phyloP scores from a whole-genome alignment of 2,113 vertebrate species.

The Engraulis encrasicolus region DNA sequence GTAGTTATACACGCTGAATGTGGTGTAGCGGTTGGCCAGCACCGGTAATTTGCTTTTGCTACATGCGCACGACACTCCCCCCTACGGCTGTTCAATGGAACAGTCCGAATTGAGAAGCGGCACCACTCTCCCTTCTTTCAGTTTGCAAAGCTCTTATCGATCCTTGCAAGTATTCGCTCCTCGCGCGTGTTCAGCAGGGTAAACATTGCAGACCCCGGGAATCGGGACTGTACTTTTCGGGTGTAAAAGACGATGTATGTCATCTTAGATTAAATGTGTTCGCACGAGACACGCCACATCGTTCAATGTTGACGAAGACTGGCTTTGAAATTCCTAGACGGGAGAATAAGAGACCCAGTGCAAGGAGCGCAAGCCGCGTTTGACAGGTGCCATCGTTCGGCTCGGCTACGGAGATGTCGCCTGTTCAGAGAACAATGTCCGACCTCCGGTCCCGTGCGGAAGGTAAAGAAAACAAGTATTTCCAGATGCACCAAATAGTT shows the following conservation, averaged over 20 bases:
- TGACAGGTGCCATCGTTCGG: slow-evolving; percentile 76
- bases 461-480: slow-evolving; percentile 73
- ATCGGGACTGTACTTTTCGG: slow-evolving; percentile 35
- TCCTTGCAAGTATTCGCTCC: slow-evolving; percentile 22
- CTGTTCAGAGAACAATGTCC: slow-evolving; percentile 89
- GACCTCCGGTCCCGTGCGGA: slow-evolving; percentile 88
- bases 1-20: background rate
- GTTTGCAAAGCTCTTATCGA: slow-evolving; percentile 53
- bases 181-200: background rate
- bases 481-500: background rate
- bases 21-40: background rate
- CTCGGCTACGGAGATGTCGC: slow-evolving; percentile 76
- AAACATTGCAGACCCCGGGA: slow-evolving; percentile 28
- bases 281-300: slow-evolving; percentile 47
- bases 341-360: slow-evolving; percentile 41
- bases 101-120: slow-evolving; percentile 65
- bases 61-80: background rate
- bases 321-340: slow-evolving; percentile 52
- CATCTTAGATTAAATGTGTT: slow-evolving; percentile 35
- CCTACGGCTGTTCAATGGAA: slow-evolving; percentile 62
- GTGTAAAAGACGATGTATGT: slow-evolving; percentile 43
- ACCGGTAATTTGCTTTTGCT: background rate
- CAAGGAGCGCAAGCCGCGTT: slow-evolving; percentile 48
- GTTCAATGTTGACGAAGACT: slow-evolving; percentile 46
- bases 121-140: slow-evolving; percentile 58